Conservation (phyloP, 2,888 invertebrate species). For the Pterobdella sp. region DNA sequence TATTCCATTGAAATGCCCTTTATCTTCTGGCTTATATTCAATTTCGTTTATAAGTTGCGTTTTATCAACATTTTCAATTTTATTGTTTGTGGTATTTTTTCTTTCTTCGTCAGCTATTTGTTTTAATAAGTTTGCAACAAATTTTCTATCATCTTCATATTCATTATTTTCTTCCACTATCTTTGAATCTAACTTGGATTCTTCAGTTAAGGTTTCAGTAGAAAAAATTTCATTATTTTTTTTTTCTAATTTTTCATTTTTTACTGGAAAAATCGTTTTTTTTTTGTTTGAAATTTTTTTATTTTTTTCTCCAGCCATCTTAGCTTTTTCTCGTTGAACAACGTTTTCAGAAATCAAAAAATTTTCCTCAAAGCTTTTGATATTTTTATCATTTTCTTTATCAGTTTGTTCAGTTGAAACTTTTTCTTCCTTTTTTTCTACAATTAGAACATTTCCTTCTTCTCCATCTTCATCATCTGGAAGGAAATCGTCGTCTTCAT, state of each 20-base stretch:
- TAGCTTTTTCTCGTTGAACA: background rate
- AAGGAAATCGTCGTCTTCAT: background rate
- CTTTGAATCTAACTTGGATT: background rate
- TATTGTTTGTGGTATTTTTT: background rate
- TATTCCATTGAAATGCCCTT: background rate
- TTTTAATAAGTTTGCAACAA: background rate
- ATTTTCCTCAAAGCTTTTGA: too few species aligned
- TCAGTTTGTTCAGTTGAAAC: background rate
- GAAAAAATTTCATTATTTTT: background rate
- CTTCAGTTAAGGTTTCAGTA: background rate
- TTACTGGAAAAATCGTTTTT: background rate
- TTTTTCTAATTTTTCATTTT: background rate
- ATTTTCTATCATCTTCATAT: background rate
- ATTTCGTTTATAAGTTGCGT: background rate
- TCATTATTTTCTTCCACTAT: background rate
- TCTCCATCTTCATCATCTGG: constrained; percentile 1
- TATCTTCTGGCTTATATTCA: background rate
- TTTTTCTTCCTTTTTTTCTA: background rate
- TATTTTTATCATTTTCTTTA: background rate
- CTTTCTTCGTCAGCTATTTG: background rate
- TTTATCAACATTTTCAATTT: background rate
- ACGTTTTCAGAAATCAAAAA: too few species aligned
- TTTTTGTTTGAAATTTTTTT: background rate
- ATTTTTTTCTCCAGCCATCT: background rate
- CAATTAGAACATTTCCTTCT: background rate